Base-by-base conservation (phyloP, 2,113 vertebrate genomes). In the Sinosuthora webbiana region DNA sequence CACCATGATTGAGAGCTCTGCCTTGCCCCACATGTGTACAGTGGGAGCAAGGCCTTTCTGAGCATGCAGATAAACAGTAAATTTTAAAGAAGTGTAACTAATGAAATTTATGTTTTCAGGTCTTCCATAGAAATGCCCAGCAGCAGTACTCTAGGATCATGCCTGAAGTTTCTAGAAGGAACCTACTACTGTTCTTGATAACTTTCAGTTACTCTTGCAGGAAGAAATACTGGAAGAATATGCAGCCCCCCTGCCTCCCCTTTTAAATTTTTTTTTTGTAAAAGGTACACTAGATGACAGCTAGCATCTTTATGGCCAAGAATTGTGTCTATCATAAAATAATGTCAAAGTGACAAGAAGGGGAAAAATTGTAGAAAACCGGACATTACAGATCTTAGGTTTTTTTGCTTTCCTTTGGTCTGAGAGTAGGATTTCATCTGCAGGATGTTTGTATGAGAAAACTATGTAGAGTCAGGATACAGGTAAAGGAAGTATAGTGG, bases 191-290 rank as follows among this genome's bases (percentile, higher is more conserved):
- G 13, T 79, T 91, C 5, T 45, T 52, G 13, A 30, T 70, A 1
- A 9, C 82, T 85, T 93, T 52, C 30, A 41, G 2, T 87, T 31
- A 49, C 73, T 37, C 12, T 44, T 52, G 30, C 11, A 50, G 30
- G 23, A 52, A 62, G 23, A 81, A 67, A 8, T 83, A 15, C 31
- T 78, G 42, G 25, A 84, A 81, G 50, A 53, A 33, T 6, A 11
- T 31, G 14, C 12, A 50, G 18, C 4, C 4, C 13, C 7, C 3
- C 5, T 14, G 2, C 14, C 16, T 10, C 8, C 2, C 6, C 11
- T 1, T 5, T 5, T n/a, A 44, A n/a, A 0, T 0, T 41, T 84
- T n/a, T n/a, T 2, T 77, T 45, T 50, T 37, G 19, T 49, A 59
- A 64, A 83, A 35, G 11, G 3, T 50, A 13, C 7, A 6, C 17